Evolutionary conservation across 2,113 vertebrate species (phyloP).

Genomic region (Narcine bancroftii): DNA sequence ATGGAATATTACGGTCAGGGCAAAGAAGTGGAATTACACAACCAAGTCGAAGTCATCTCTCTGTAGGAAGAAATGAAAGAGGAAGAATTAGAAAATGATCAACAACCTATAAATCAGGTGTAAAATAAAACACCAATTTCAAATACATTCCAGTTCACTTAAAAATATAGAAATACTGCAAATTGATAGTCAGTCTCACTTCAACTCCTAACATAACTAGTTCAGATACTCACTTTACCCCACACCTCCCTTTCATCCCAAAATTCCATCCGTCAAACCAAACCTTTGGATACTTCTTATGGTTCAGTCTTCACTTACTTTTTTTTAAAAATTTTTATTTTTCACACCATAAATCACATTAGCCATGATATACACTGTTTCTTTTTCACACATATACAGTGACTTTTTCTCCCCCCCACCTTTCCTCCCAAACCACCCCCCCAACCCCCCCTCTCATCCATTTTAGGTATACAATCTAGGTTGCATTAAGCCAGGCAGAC

Average conservation of each 20-base stretch:
- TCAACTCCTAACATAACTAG: not conserved
- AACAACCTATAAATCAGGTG: not conserved
- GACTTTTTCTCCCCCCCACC: too few relatives aligned
- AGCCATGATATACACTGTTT: too few relatives aligned
- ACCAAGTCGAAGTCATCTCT: slow-evolving; percentile 37
- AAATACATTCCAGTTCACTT: not conserved
- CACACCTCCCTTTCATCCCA: not conserved
- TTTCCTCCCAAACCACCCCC: too few relatives aligned
- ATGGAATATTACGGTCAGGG: not conserved
- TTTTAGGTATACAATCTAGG: too few relatives aligned
- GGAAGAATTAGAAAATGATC: slow-evolving; percentile 1
- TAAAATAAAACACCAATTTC: not conserved
- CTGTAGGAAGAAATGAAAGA: not conserved
- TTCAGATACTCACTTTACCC: not conserved
- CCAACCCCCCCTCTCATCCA: too few relatives aligned
- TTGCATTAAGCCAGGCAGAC: too few relatives aligned
- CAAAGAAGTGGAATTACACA: slow-evolving; percentile 9
- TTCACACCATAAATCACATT: too few relatives aligned
- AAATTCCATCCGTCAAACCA: not conserved
- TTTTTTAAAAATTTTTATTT: too few relatives aligned
- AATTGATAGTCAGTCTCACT: not conserved
- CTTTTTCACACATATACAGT: too few relatives aligned
- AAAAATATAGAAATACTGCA: not conserved
- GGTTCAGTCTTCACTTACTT: too few relatives aligned
- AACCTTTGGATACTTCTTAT: too few relatives aligned